Percentiles rank a stretch among this genome's conserved stretches.
Evolutionary conservation across 2,113 vertebrate species (phyloP).

Genomic region (Agapornis roseicollis): DNA sequence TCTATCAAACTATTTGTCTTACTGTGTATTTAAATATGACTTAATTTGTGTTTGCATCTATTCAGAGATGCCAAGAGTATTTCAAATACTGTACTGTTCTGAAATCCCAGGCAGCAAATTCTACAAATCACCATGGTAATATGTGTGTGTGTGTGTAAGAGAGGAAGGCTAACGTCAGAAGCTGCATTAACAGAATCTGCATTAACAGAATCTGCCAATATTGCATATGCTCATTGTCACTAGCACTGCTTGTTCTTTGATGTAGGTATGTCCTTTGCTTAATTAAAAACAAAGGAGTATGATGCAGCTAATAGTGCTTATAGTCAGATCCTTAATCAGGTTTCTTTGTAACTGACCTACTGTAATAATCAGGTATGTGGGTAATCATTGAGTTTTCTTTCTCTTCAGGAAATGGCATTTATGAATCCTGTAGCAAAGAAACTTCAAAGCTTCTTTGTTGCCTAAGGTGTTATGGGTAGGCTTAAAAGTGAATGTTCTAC

Average conservation of each 20-base stretch:
- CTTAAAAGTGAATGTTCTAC: background rate
- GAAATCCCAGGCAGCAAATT: constrained; percentile 24
- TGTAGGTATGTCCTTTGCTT: background rate
- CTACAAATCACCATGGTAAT: constrained; percentile 52
- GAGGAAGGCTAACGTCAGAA: constrained; percentile 21
- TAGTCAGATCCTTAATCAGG: background rate
- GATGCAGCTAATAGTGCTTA: background rate
- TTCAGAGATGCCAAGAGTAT: background rate
- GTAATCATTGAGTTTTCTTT: background rate
- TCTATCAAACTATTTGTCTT: background rate
- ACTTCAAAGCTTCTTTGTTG: background rate
- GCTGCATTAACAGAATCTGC: background rate
- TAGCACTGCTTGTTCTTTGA: constrained; percentile 31
- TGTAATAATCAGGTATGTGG: background rate
- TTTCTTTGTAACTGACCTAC: background rate
- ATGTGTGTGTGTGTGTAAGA: background rate
- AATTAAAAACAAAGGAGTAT: constrained; percentile 2
- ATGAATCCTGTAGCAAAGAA: background rate
- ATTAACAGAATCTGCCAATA: constrained; percentile 8
- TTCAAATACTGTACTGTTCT: constrained; percentile 1
- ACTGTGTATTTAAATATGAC: background rate
- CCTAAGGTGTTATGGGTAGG: background rate
- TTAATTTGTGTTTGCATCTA: constrained; percentile 3
- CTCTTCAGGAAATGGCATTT: background rate
- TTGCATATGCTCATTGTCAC: background rate